Evolutionary conservation across 53 echinoderm and acorn worm species (phyloP), one percentile per base, ranked within the genome.

Genomic region (Apostichopus leukothele): DNA sequence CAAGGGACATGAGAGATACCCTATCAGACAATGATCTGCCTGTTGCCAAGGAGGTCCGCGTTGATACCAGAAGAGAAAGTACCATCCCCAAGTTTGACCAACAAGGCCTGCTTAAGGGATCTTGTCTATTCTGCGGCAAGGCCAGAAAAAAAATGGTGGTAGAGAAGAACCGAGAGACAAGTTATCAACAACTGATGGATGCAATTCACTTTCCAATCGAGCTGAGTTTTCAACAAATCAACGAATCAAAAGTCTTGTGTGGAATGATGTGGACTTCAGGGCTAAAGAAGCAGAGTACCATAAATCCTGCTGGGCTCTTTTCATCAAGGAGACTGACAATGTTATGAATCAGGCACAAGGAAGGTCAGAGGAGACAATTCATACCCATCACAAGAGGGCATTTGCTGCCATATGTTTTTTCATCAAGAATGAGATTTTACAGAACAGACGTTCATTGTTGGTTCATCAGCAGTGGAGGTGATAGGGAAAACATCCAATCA

Each of bases 91-190:
- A 76, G 19, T 90, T 53, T 25, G 75, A 90, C 23, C 53, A 75
- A 22, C 86, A 21, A 4, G 90, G 76, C 75, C 21, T 90, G 57
- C 57, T 86, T 11, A 90, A 86, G 14, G 90, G 90, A 74, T 55
- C 90, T 90, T 90, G 90, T 27, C 66, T 90, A 51, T 90, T 90
- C 86, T 90, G 90, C 74, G 90, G 90, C 5, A 90, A 74, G 84
- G 55, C 79, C 84, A 79, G 89, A 89, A 79, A 50, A 83, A 74
- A 74, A 63, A 75, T n/a, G 66, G 27, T 76, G 76, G 76, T n/a
- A 89, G 67, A 53, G 90, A 84, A 79, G 90, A 90, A 25, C 50
- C 73, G 51, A 71, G 74, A 19, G 10, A 53, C 12, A 90, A 90
- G 50, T 6, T 90, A 83, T 26, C 73, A 9, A 89, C 89, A 67